Base-by-base conservation (phyloP, 2,888 invertebrate species). In the Selenia dentaria region DNA sequence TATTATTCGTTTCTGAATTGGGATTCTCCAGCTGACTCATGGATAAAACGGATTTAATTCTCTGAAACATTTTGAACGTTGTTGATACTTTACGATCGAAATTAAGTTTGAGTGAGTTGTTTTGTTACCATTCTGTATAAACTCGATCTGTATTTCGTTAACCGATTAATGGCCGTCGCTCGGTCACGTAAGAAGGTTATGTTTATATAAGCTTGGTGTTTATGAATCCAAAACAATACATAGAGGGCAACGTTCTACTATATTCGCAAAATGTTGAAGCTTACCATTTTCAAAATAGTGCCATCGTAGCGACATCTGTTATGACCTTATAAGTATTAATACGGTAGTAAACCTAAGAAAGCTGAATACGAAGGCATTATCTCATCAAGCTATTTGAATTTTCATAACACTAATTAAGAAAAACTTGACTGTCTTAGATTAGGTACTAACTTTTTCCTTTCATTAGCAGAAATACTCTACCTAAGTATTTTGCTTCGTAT, bases 1-100 rank as follows among this genome's bases (percentile, higher is more conserved):
- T 16, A 16, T 16, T 16, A 16, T 50, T 28, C 36, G 45, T 46
- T 48, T 63, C 61, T 49, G 48, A 58, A 41, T 34, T 39, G 56
- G 67, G 61, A 64, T 58, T 62, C 62, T 68, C 62, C 57, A 46
- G 61, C 32, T 51, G 51, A 55, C 31, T 54, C 51, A 51, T 58
- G 53, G 51, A 53, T 25, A 34, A 44, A 48, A 47, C 39, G 25
- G 24, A 24, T 28, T 48, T 18, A 32, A 47, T 70, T 65, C 62
- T 51, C 18, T 43, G 64, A 67, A 70, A 54, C 69, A 57, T 70
- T 66, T 63, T 59, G 44, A 49, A 39, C 10, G 28, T 11, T 39
- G 36, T 43, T 42, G 47, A 33, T 48, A 36, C 14, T 40, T 29
- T 4, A 12, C 12, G 16, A 27, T 37, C 12, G 14, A 32, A 37